phyloP scores from a whole-genome alignment of 2,113 vertebrate species.

The Sminthopsis crassicaudata region DNA sequence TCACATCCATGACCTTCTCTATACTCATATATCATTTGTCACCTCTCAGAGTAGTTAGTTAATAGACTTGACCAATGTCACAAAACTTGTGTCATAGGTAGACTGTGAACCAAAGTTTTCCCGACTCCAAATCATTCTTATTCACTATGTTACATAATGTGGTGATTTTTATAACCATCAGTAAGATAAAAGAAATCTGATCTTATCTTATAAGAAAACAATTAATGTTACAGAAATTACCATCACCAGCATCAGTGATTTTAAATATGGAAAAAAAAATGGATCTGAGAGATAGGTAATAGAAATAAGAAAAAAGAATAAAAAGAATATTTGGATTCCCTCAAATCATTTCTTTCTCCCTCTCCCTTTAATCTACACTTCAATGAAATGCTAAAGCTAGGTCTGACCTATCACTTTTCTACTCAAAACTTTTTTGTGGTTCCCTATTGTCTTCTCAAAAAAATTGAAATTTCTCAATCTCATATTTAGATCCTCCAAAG shows the following conservation, averaged over 20 bases:
- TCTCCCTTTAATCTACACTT: not conserved
- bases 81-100: not conserved
- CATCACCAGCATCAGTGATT: slow-evolving; percentile 91
- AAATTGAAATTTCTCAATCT: not conserved
- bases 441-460: not conserved
- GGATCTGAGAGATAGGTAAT: slow-evolving; percentile 85
- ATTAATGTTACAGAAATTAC: slow-evolving; percentile 56
- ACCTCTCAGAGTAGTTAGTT: not conserved
- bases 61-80: not conserved
- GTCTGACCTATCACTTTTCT: not conserved
- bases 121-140: not conserved
- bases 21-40: not conserved
- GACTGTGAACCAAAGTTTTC: not conserved
- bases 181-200: not conserved
- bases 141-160: fast-evolving
- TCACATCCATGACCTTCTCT: not conserved
- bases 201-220: not conserved
- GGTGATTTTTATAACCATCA: not conserved
- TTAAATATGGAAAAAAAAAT: slow-evolving; percentile 88
- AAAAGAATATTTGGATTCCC: not conserved
- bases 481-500: not conserved
- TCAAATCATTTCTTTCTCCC: not conserved
- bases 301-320: not conserved
- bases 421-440: not conserved
- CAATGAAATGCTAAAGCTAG: not conserved